Percentiles rank a stretch among this genome's conserved stretches.
Evolutionary conservation across 2,888 invertebrate species (phyloP).

Genomic region (Agrotis puta): DNA sequence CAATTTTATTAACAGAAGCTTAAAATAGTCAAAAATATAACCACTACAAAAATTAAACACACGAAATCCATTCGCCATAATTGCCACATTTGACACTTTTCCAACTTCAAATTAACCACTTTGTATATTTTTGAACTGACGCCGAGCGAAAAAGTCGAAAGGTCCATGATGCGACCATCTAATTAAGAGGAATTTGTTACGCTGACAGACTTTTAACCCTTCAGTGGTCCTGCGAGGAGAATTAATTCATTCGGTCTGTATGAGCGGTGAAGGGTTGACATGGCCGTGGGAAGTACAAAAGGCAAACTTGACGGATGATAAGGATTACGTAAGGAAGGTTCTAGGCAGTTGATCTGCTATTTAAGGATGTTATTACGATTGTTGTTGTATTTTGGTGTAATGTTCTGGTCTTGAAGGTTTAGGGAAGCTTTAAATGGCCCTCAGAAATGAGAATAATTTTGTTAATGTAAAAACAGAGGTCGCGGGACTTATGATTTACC

Average conservation of each 20-base stretch:
- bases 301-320: conserved; percentile 38
- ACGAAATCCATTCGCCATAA: neutral
- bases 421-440: too few relatives aligned
- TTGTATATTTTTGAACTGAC: conserved; percentile 58
- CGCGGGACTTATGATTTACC: too few relatives aligned
- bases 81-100: conserved; percentile 9
- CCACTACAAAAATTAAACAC: neutral
- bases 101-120: conserved; percentile 26
- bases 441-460: neutral
- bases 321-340: conserved; percentile 16
- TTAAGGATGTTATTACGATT: neutral
- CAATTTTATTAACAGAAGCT: conserved; percentile 1
- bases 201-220: conserved; percentile 67
- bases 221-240: conserved; percentile 58
- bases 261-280: conserved; percentile 58
- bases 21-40: neutral
- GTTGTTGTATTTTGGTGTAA: neutral
- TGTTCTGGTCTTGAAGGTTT: neutral
- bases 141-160: conserved; percentile 65
- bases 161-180: conserved; percentile 62
- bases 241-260: conserved; percentile 68
- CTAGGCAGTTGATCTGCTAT: conserved; percentile 36
- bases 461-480: neutral
- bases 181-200: conserved; percentile 73
- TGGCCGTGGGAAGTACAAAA: conserved; percentile 39